phyloP scores from a whole-genome alignment of 2,797 vertebrate species.

The Geotrypetes seraphini region DNA sequence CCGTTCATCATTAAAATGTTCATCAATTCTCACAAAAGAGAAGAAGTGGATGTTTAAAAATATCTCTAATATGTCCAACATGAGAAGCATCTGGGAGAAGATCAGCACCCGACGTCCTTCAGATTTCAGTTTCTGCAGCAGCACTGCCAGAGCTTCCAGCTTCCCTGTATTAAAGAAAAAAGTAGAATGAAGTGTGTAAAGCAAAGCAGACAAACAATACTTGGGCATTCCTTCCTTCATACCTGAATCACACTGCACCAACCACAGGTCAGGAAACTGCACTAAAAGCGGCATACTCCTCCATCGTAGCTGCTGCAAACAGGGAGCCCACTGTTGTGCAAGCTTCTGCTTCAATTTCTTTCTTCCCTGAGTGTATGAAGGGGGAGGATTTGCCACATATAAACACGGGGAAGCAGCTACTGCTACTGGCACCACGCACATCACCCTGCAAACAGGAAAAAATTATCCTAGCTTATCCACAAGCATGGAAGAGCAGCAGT shows the following conservation, averaged over 20 bases:
- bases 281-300: constrained; percentile 50
- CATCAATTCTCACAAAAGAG: constrained; percentile 84
- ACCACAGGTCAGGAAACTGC: constrained; percentile 72
- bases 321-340: constrained; percentile 50
- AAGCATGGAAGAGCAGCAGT: no score
- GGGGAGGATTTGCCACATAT: constrained; percentile 68
- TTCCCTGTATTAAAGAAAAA: constrained; percentile 62
- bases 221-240: no score
- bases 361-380: constrained; percentile 63
- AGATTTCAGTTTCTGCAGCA: constrained; percentile 81
- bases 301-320: constrained; percentile 52
- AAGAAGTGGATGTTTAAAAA: constrained; percentile 83
- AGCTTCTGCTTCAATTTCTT: constrained; percentile 56
- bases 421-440: constrained; percentile 71
- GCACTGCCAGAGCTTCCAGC: constrained; percentile 82
- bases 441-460: constrained; percentile 71
- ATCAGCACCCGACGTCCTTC: constrained; percentile 88
- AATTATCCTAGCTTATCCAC: no score
- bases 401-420: constrained; percentile 71
- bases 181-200: neutral
- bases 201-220: neutral
- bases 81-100: constrained; percentile 76
- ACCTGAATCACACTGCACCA: constrained; percentile 95
- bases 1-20: constrained; percentile 75
- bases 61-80: constrained; percentile 77